Evolutionary conservation across 2,113 vertebrate genomes (phyloP).

Genomic region (Helogale parvula): DNA sequence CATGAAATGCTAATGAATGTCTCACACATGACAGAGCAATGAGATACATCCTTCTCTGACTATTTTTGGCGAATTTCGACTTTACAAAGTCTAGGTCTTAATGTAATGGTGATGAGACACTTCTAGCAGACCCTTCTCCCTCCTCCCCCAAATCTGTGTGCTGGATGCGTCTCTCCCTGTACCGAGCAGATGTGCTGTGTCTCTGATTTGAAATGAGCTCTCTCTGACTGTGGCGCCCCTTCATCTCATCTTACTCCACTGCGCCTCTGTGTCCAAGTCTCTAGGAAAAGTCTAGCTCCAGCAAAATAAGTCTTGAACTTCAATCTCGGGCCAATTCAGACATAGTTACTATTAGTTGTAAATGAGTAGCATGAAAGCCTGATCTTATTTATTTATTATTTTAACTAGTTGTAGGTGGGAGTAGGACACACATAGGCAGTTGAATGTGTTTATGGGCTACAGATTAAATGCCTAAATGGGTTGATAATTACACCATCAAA

Average conservation of each 20-base stretch:
- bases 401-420: not conserved
- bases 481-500: slow-evolving; percentile 40
- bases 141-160: not conserved
- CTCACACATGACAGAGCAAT: slow-evolving; percentile 60
- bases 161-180: not conserved
- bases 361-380: not conserved
- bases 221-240: not conserved
- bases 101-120: not conserved
- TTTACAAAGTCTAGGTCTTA: slow-evolving; percentile 50
- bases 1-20: slow-evolving; percentile 73
- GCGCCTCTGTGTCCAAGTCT: not conserved
- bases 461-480: slow-evolving; percentile 57
- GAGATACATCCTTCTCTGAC: slow-evolving; percentile 19
- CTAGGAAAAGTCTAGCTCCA: not conserved
- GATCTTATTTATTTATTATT: slow-evolving; percentile 43
- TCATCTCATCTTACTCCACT: not conserved
- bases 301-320: not conserved
- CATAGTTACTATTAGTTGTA: not conserved
- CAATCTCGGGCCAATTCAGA: not conserved
- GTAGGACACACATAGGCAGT: not conserved
- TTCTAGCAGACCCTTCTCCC: not conserved
- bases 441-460: not conserved
- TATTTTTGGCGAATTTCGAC: slow-evolving; percentile 61
- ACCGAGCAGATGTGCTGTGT: not conserved
- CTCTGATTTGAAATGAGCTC: not conserved